Evolutionary conservation across 2,797 vertebrate genomes (phyloP).

Genomic region (Myotis daubentonii): DNA sequence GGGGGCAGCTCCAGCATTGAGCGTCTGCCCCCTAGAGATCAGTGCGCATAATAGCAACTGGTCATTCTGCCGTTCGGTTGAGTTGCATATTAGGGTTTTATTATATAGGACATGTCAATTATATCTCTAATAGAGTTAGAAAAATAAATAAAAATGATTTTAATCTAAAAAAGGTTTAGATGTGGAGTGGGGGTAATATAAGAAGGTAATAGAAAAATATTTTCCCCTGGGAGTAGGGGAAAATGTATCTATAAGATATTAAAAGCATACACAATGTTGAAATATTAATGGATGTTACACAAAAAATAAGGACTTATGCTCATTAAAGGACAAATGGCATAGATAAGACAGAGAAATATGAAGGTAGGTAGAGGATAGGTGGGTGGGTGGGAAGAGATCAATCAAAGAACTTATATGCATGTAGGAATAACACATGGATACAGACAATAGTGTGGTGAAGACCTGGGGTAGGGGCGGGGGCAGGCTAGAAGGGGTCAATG

Average conservation of each 20-base stretch:
- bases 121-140: background rate
- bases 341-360: background rate
- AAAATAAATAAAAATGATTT: background rate
- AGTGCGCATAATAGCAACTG: too few relatives aligned
- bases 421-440: too few relatives aligned
- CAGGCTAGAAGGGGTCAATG: too few relatives aligned
- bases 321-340: background rate
- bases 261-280: background rate
- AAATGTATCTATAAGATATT: background rate
- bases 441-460: too few relatives aligned
- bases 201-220: background rate
- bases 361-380: background rate
- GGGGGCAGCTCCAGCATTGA: too few relatives aligned
- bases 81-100: too few relatives aligned
- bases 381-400: too few relatives aligned
- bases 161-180: background rate
- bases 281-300: background rate
- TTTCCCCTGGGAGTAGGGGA: background rate
- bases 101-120: background rate
- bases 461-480: too few relatives aligned
- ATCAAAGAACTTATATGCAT: too few relatives aligned
- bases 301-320: background rate
- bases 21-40: too few relatives aligned
- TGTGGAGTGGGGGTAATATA: background rate
- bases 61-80: too few relatives aligned